phyloP scores from a whole-genome alignment of 2,888 invertebrate species.

The Tineola bisselliella region DNA sequence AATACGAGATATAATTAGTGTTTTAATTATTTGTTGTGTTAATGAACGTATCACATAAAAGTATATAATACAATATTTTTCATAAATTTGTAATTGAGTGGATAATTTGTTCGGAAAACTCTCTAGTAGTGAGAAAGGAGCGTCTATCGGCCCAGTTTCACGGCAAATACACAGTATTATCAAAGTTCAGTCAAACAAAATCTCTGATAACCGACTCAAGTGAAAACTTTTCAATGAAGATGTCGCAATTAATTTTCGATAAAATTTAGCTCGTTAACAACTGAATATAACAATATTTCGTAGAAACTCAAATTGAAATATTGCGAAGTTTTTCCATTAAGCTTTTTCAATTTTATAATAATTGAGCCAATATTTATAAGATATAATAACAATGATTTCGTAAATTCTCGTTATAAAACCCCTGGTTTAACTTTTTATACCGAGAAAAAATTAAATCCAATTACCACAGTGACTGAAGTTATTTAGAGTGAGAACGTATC shows the following conservation, averaged over 20 bases:
- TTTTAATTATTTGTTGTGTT: neutral
- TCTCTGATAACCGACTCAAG: conserved; percentile 52
- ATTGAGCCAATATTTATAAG: neutral
- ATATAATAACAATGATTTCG: neutral
- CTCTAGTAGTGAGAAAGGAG: neutral
- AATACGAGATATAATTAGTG: neutral
- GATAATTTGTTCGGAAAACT: conserved; percentile 32
- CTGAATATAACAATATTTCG: conserved; percentile 53
- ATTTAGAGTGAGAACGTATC: no score
- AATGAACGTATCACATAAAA: no score
- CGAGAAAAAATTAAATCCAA: no score
- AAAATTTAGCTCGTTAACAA: conserved; percentile 65
- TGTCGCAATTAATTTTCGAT: conserved; percentile 67
- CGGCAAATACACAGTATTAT: conserved; percentile 42
- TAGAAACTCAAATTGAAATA: conserved; percentile 56
- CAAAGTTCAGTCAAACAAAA: conserved; percentile 43
- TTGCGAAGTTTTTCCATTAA: conserved; percentile 60
- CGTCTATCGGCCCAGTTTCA: neutral
- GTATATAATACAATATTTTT: no score
- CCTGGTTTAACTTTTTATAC: no score
- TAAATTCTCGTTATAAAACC: no score
- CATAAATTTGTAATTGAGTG: conserved; percentile 27
- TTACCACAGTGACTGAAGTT: no score
- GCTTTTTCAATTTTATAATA: conserved; percentile 19
- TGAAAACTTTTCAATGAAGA: conserved; percentile 60